Evolutionary conservation across 2,113 vertebrate species (phyloP).

Genomic region (Aldabrachelys gigantea): DNA sequence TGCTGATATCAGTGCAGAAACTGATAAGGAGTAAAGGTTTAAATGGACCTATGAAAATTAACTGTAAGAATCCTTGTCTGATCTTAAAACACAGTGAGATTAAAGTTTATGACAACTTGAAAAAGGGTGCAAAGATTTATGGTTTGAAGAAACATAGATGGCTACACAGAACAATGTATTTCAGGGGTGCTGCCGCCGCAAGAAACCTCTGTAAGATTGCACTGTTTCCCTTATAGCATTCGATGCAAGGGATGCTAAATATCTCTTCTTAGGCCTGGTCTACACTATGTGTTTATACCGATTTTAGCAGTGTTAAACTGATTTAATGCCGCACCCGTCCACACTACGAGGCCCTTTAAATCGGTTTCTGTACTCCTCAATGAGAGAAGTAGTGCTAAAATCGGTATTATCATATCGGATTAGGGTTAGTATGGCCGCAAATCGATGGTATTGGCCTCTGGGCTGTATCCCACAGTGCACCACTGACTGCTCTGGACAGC

Average conservation of each 20-base stretch:
- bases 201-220: neutral
- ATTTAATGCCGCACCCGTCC: too few relatives aligned
- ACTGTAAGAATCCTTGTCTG: neutral
- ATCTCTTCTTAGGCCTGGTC: neutral
- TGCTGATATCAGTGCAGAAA: neutral
- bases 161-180: neutral
- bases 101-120: neutral
- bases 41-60: neutral
- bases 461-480: too few relatives aligned
- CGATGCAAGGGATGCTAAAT: neutral
- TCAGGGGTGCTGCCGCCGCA: neutral
- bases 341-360: too few relatives aligned
- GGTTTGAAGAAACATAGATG: neutral
- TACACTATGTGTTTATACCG: too few relatives aligned
- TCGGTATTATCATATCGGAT: too few relatives aligned
- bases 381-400: too few relatives aligned
- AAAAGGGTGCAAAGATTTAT: neutral
- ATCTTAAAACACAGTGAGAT: neutral
- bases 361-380: too few relatives aligned
- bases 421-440: too few relatives aligned
- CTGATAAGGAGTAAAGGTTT: neutral
- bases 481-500: too few relatives aligned
- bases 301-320: too few relatives aligned
- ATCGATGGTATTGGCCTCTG: too few relatives aligned
- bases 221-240: neutral